phyloP scores from a whole-genome alignment of 64 coral and sea anemone species.

The Catalaphyllia jardinei region DNA sequence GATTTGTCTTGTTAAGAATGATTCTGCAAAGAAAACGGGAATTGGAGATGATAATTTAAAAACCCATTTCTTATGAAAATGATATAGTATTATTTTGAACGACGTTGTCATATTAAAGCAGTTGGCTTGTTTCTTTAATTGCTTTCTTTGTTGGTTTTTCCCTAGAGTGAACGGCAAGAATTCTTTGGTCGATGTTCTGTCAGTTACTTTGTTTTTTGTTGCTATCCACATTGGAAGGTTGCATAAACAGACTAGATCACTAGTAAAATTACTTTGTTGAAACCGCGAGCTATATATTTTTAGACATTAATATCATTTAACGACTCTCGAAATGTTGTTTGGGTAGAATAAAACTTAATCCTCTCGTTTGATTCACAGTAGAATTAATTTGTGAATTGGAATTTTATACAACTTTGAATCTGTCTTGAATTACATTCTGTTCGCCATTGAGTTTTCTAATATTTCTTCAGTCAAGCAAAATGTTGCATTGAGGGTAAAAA shows the following conservation, averaged over 20 bases:
- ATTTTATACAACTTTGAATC: too few species aligned
- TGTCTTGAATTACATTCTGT: too few species aligned
- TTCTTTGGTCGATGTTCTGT: neutral
- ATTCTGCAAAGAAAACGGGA: neutral
- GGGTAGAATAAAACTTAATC: too few species aligned
- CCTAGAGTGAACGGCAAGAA: neutral
- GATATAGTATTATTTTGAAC: neutral
- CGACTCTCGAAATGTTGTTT: too few species aligned
- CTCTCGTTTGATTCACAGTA: too few species aligned
- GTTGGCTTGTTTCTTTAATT: slow-evolving; percentile 1
- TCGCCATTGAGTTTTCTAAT: too few species aligned
- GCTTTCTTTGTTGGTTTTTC: neutral
- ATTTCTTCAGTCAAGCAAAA: too few species aligned
- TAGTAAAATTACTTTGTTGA: too few species aligned
- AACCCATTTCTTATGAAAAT: neutral
- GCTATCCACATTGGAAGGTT: neutral
- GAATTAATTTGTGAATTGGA: too few species aligned
- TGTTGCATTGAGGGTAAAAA: too few species aligned
- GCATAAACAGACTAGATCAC: neutral
- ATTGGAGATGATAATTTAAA: neutral
- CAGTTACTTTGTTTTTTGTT: neutral
- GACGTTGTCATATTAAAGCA: slow-evolving; percentile 1
- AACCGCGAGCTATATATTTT: too few species aligned
- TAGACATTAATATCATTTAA: too few species aligned
- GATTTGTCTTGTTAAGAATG: neutral